Evolutionary conservation across 2,113 vertebrate species (phyloP).

Genomic region (Tautogolabrus adspersus): DNA sequence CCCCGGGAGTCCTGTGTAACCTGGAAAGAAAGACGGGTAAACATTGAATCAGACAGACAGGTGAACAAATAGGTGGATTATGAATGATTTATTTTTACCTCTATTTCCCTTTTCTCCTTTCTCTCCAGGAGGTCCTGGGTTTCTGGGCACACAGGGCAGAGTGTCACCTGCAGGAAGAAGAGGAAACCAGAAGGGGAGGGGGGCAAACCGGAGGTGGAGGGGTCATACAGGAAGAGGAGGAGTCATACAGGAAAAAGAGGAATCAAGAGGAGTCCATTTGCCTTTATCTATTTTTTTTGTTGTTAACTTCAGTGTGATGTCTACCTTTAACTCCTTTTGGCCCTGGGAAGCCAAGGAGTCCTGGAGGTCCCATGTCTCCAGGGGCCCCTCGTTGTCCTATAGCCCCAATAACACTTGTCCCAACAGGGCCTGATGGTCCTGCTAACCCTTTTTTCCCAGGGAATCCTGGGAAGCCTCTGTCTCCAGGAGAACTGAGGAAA

Average conservation of each 20-base stretch:
- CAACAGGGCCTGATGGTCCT: constrained; percentile 84
- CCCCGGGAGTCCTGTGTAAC: constrained; percentile 57
- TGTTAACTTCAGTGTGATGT: background rate
- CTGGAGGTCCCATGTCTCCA: constrained; percentile 86
- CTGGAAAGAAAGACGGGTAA: constrained; percentile 22
- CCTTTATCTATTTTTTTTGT: background rate
- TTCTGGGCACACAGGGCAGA: constrained; percentile 50
- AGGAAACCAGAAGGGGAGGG: background rate
- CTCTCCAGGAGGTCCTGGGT: constrained; percentile 63
- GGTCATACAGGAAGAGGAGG: background rate
- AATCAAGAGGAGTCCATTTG: no score
- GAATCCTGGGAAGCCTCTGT: constrained; percentile 85
- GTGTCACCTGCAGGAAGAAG: constrained; percentile 68
- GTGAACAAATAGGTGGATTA: background rate
- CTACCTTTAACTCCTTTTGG: constrained; percentile 85
- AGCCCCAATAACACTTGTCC: constrained; percentile 83
- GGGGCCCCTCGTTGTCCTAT: constrained; percentile 82
- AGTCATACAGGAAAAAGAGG: no score
- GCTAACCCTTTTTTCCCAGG: constrained; percentile 83
- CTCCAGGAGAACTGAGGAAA: constrained; percentile 82
- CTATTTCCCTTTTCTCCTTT: constrained; percentile 71
- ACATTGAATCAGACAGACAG: background rate
- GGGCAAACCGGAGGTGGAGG: background rate
- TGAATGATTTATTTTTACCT: constrained; percentile 60
- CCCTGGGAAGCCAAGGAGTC: constrained; percentile 84